These are phyloP conservation scores for Nothoprocta pentlandii DNA, from an alignment of 2,113 vertebrate species.

Conservation along the genomic window DNA sequence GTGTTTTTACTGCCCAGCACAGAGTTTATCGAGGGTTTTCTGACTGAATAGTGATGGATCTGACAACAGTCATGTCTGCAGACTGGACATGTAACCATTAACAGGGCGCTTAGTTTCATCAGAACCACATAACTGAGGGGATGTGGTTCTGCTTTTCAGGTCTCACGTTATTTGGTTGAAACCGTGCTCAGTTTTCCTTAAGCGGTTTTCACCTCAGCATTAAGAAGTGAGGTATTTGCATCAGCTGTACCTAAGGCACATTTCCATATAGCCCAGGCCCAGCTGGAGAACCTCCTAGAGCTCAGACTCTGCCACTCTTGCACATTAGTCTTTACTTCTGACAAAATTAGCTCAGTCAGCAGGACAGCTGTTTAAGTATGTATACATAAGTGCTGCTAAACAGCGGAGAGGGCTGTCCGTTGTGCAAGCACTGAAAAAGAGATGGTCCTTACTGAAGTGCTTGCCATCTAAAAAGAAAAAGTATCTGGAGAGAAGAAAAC, in stretches of 20 bases:
- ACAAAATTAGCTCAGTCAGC: background rate
- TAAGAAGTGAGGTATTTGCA: background rate
- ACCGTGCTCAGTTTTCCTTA: background rate
- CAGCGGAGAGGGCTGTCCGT: background rate
- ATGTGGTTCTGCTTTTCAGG: background rate
- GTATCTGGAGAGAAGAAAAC: background rate
- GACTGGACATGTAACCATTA: background rate
- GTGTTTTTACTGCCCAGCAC: background rate
- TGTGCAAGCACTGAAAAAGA: background rate
- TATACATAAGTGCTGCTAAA: background rate
- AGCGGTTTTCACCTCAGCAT: background rate
- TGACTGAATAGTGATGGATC: background rate
- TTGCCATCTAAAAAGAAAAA: background rate
- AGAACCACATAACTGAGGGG: background rate
- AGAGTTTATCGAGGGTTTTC: slow-evolving; percentile 14
- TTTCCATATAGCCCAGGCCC: background rate
- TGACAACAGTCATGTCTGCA: background rate
- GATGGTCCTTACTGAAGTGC: background rate
- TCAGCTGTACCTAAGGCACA: background rate
- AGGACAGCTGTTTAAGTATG: too few relatives aligned
- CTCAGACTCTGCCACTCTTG: background rate
- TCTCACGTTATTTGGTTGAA: background rate
- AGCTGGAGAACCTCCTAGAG: background rate
- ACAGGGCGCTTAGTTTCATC: background rate
- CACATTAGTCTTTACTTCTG: background rate